Conservation (phyloP, 2,797 vertebrate species). For the Gorsachius magnificus region DNA sequence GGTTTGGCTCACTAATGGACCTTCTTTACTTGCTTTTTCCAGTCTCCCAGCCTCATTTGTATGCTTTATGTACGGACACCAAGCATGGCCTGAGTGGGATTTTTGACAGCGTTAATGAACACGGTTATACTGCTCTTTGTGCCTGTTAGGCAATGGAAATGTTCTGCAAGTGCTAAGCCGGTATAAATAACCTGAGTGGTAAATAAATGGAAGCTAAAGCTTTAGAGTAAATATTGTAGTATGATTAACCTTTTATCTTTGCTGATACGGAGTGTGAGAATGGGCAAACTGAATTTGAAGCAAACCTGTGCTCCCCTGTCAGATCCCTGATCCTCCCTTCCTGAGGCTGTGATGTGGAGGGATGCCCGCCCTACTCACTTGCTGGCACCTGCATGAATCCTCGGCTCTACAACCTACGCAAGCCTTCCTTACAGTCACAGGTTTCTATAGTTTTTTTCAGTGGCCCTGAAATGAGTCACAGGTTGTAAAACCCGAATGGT, state of each 20-base stretch:
- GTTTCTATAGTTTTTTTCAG: background rate
- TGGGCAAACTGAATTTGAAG: background rate
- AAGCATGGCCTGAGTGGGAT: background rate
- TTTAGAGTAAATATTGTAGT: background rate
- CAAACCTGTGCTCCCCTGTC: background rate
- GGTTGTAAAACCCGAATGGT: background rate
- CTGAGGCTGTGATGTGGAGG: rapidly evolving
- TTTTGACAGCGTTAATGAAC: background rate
- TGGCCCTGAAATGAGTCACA: background rate
- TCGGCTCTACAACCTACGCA: background rate
- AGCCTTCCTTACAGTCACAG: rapidly evolving
- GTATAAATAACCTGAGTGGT: background rate
- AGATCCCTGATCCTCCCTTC: background rate
- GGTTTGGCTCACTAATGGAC: background rate
- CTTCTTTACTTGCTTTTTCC: background rate
- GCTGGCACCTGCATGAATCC: background rate
- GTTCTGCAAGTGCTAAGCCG: background rate
- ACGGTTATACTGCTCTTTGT: background rate
- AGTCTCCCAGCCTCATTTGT: background rate
- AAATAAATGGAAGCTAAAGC: background rate
- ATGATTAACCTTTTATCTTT: background rate
- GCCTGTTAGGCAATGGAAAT: background rate
- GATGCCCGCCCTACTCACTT: rapidly evolving
- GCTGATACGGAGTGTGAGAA: background rate
- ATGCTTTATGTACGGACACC: background rate